These are phyloP conservation scores for Phortica variegata DNA, from an alignment of 1,140 invertebrate genomes.

Conservation along the genomic window DNA sequence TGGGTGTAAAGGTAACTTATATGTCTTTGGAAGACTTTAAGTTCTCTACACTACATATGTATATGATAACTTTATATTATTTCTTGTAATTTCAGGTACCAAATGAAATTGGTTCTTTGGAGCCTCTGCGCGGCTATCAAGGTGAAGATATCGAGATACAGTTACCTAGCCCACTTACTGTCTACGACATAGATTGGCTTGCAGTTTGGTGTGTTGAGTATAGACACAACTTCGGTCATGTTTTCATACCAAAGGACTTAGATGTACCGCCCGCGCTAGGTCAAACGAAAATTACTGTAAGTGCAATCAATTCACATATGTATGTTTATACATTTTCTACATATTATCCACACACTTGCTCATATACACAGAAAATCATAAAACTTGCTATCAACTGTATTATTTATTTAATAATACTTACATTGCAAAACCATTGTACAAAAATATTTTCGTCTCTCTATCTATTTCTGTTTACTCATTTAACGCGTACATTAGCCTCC, in stretches of 20 bases:
- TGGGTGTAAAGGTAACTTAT: conserved; percentile 76
- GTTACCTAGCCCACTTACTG: conserved; percentile 79
- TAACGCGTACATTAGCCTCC: conserved; percentile 65
- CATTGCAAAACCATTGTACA: conserved; percentile 11
- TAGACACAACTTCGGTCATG: conserved; percentile 87
- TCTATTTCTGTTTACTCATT: conserved; percentile 21
- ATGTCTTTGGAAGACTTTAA: background rate
- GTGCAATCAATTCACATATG: conserved; percentile 32
- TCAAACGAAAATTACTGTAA: conserved; percentile 86
- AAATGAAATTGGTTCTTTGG: conserved; percentile 81
- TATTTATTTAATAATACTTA: conserved; percentile 2
- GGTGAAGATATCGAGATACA: conserved; percentile 90
- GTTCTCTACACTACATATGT: background rate
- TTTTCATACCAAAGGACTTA: conserved; percentile 82
- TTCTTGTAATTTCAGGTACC: conserved; percentile 64
- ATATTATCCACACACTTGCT: background rate
- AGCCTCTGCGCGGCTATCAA: conserved; percentile 78
- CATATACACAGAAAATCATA: background rate
- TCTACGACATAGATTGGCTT: conserved; percentile 92
- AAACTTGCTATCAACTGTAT: conserved; percentile 2
- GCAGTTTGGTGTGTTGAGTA: conserved; percentile 85
- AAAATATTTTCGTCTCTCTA: no score
- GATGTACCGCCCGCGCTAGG: conserved; percentile 87
- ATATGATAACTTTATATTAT: background rate
- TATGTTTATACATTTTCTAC: no score